Evolutionary conservation across 2,113 vertebrate species (phyloP).

Genomic region (Nothocercus nigrocapillus): DNA sequence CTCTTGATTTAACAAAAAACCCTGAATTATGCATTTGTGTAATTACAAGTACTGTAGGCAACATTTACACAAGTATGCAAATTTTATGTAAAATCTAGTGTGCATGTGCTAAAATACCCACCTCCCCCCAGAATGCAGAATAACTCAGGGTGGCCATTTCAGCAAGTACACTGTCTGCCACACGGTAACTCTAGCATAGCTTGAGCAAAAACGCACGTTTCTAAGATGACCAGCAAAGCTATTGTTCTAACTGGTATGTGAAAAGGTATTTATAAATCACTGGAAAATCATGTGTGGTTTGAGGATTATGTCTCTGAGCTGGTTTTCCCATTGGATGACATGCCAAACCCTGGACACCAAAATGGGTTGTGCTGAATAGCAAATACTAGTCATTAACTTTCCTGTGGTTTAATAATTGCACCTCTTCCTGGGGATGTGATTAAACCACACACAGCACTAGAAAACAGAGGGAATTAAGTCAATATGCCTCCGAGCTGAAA

Average conservation of each 20-base stretch:
- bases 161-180: neutral
- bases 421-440: constrained; percentile 75
- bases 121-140: neutral
- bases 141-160: constrained; percentile 7
- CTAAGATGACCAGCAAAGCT: constrained; percentile 35
- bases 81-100: constrained; percentile 48
- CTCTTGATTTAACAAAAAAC: constrained; percentile 48
- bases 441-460: constrained; percentile 72
- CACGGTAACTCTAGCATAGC: neutral
- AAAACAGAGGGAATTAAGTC: constrained; percentile 70
- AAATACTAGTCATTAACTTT: constrained; percentile 77
- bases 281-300: constrained; percentile 63
- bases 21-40: constrained; percentile 59
- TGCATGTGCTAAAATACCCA: neutral
- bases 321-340: constrained; percentile 61
- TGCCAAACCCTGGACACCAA: constrained; percentile 74
- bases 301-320: constrained; percentile 47
- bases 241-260: constrained; percentile 32
- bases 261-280: constrained; percentile 33
- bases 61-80: constrained; percentile 29
- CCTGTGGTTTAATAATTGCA: constrained; percentile 79
- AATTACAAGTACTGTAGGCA: constrained; percentile 40
- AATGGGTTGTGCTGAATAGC: constrained; percentile 64
- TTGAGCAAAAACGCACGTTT: neutral
- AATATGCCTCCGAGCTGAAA: constrained; percentile 61